These are phyloP conservation scores for Perccottus glenii DNA, from an alignment of 2,113 vertebrate species.

Conservation along the genomic window DNA sequence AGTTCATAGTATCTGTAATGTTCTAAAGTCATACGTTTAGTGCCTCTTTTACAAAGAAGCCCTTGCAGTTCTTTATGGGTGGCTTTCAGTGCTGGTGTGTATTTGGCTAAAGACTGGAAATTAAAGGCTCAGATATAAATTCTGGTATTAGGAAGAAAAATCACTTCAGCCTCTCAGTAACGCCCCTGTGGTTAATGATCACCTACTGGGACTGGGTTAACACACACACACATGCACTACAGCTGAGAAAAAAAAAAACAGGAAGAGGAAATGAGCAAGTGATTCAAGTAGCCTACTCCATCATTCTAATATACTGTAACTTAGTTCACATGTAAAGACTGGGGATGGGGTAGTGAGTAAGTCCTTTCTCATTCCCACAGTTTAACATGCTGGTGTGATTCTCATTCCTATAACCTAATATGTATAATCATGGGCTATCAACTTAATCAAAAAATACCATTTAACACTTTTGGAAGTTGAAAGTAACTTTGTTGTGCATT, in stretches of 20 bases:
- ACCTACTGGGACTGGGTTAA: slow-evolving; percentile 80
- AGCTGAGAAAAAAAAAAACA: slow-evolving; percentile 41
- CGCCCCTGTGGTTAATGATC: slow-evolving; percentile 89
- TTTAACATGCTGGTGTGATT: neutral
- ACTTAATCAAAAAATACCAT: neutral
- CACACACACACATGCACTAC: slow-evolving; percentile 22
- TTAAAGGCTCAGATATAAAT: slow-evolving; percentile 89
- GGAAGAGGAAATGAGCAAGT: slow-evolving; percentile 56
- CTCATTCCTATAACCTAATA: neutral
- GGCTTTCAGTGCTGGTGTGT: slow-evolving; percentile 5
- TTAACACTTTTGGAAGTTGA: neutral
- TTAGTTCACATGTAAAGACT: slow-evolving; percentile 34
- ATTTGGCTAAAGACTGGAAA: slow-evolving; percentile 66
- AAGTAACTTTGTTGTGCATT: neutral
- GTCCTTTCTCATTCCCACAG: neutral
- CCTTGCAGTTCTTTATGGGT: slow-evolving; percentile 9
- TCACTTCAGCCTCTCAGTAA: slow-evolving; percentile 87
- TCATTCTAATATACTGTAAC: slow-evolving; percentile 32
- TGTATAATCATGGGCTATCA: neutral
- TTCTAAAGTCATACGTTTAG: neutral
- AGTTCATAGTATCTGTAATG: neutral
- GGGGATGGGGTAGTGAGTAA: neutral
- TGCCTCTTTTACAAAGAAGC: neutral
- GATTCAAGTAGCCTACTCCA: slow-evolving; percentile 31
- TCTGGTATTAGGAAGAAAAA: slow-evolving; percentile 89